Conservation (phyloP, 2,888 invertebrate species). For the Rhogogaster chlorosoma region DNA sequence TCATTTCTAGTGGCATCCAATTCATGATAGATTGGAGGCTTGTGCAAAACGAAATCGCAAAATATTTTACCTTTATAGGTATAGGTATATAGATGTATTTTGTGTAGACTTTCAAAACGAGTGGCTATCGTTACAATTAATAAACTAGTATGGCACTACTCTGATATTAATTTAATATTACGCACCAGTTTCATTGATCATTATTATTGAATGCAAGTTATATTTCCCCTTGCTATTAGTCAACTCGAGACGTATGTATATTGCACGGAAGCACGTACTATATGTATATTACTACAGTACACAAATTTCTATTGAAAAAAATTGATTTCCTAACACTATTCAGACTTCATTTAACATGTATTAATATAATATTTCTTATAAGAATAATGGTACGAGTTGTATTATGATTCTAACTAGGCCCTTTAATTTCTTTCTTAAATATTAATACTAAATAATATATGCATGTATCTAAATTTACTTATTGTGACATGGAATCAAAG, state of each 20-base stretch:
- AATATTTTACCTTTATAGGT: slow-evolving; percentile 63
- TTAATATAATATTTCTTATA: slow-evolving; percentile 62
- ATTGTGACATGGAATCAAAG: slow-evolving; percentile 45
- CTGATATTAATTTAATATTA: background rate
- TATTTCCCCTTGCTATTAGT: background rate
- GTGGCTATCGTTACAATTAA: slow-evolving; percentile 42
- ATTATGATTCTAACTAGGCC: slow-evolving; percentile 61
- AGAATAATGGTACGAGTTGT: slow-evolving; percentile 66
- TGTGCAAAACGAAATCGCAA: slow-evolving; percentile 66
- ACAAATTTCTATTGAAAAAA: slow-evolving; percentile 57
- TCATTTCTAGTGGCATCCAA: background rate
- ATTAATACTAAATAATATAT: slow-evolving; percentile 52
- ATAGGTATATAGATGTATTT: slow-evolving; percentile 38
- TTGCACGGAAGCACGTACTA: slow-evolving; percentile 71
- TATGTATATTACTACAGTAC: slow-evolving; percentile 53
- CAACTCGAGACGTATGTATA: slow-evolving; percentile 23
- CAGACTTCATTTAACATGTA: slow-evolving; percentile 71
- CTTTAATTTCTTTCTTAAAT: slow-evolving; percentile 58
- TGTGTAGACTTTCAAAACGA: slow-evolving; percentile 56
- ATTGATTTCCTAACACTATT: slow-evolving; percentile 65
- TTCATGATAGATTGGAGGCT: background rate
- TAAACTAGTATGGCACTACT: slow-evolving; percentile 27
- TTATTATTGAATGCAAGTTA: slow-evolving; percentile 51
- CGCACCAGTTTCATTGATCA: slow-evolving; percentile 36
- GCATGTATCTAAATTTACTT: slow-evolving; percentile 48